Evolutionary conservation across 53 echinoderm and acorn worm species (phyloP), one percentile per base, ranked within the genome.

Genomic region (Holothuria scabra): DNA sequence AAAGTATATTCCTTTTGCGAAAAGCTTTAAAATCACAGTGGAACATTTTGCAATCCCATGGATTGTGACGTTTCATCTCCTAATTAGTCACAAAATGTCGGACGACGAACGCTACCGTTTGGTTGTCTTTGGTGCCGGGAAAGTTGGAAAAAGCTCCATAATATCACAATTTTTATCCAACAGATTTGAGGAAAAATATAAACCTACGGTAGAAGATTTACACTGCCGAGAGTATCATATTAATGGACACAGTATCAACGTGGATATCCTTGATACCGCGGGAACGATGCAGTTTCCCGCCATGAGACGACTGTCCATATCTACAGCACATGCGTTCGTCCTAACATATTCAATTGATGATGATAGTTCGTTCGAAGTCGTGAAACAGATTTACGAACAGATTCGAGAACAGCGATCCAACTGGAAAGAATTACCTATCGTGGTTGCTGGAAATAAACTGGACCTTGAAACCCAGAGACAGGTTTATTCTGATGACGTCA

Each of bases 191-290:
- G 92, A 94, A 65, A 99, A 94, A 60, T 99, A 99, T 46, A 99
- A 93, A 85, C 94, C 92, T 55, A 99, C 99, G 7, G 94, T 99
- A 0, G 99, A 99, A 65, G 99, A 99, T 38, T 76, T 99, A n/a
- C 99, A 99, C 65, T 99, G 99, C 72, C 68, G 99, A 30, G 99
- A 99, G 48, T 99, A 99, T 56, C 90, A 94, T 44, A 91, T 99
- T 23, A 99, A 95, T 20, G 99, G 99, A 32, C 92, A 94, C 63
- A 83, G 91, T 44, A 94, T 99, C 34, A 99, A 94, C 56, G 99
- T 99, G 14, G 99, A 99, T 79, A 99, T 99, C 22, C 84, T 99
- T 7, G 99, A 99, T 65, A 99, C 99, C 14, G 92, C 99, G 12
- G 99, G 99, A 7, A 89, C 93, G 1, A 82, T 94, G 65, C 92